Evolutionary conservation across 1,140 invertebrate species (phyloP).

Genomic region (Maconellicoccus hirsutus): DNA sequence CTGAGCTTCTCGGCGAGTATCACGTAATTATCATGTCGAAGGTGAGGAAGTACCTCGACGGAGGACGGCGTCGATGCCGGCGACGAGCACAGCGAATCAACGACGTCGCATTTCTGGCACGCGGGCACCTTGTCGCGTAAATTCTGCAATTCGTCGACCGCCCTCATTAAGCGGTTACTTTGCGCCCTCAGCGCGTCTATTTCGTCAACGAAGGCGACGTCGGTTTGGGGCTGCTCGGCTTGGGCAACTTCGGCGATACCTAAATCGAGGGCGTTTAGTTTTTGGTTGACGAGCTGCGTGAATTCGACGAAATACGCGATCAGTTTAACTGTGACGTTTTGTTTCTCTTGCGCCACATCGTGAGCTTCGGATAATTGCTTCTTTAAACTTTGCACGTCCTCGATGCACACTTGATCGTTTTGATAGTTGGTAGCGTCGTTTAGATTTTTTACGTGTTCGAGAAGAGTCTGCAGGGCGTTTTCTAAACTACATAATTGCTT

Average conservation of each 20-base stretch:
- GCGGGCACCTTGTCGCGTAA: not conserved
- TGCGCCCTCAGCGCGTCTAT: not conserved
- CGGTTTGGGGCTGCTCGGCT: too few relatives aligned
- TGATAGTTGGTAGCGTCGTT: not conserved
- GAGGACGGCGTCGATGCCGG: not conserved
- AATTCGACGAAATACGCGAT: not conserved
- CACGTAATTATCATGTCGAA: not conserved
- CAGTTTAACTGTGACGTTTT: slow-evolving; percentile 10
- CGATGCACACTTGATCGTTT: not conserved
- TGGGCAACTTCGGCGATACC: not conserved
- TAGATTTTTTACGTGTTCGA: not conserved
- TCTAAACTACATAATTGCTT: not conserved
- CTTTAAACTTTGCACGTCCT: slow-evolving; percentile 6
- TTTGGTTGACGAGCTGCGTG: not conserved
- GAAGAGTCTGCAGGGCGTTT: not conserved
- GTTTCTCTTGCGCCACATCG: slow-evolving; percentile 5
- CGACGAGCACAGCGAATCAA: too few relatives aligned
- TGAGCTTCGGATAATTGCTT: not conserved
- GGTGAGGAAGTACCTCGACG: not conserved
- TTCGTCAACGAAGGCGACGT: not conserved
- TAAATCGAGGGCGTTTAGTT: not conserved
- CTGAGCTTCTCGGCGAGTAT: not conserved
- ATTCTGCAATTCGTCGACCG: not conserved
- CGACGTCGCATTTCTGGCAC: not conserved
- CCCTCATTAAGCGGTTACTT: not conserved